These are phyloP conservation scores for Phalacrocorax brasilianus DNA, from an alignment of 2,113 vertebrate species.

Conservation along the genomic window DNA sequence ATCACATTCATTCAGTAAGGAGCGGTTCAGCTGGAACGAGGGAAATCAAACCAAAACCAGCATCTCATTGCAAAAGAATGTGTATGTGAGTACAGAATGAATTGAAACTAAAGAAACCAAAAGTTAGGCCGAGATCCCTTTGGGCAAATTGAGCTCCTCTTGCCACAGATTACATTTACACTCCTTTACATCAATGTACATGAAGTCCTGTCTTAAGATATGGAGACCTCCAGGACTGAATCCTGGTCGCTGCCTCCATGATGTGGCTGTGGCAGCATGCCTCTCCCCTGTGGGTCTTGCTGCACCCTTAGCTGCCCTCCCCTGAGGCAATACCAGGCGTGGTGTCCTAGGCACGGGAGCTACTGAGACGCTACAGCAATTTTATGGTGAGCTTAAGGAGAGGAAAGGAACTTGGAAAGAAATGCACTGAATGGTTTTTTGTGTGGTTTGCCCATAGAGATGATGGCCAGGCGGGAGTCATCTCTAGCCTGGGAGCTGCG, in stretches of 20 bases:
- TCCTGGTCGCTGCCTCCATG: background rate
- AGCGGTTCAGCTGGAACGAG: background rate
- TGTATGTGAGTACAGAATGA: background rate
- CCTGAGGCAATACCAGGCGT: rapidly evolving
- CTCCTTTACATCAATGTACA: background rate
- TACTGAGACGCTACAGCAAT: background rate
- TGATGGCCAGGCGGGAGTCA: background rate
- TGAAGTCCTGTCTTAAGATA: background rate
- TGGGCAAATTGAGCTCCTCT: background rate
- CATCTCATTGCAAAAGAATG: background rate
- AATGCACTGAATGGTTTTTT: background rate
- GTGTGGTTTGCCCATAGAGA: background rate
- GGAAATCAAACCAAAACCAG: background rate
- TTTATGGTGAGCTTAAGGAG: background rate
- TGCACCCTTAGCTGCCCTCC: rapidly evolving
- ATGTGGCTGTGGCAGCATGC: rapidly evolving
- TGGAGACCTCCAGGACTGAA: background rate
- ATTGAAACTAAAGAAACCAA: background rate
- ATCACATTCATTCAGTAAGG: background rate
- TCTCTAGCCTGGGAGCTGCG: background rate
- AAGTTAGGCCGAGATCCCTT: background rate
- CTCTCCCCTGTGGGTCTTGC: background rate
- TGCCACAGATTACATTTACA: background rate
- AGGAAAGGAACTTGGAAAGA: background rate
- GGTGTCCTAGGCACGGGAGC: rapidly evolving